Evolutionary conservation across 2,113 vertebrate genomes (phyloP), one percentile per base, ranked within the genome.

Genomic region (Zapus hudsonius): DNA sequence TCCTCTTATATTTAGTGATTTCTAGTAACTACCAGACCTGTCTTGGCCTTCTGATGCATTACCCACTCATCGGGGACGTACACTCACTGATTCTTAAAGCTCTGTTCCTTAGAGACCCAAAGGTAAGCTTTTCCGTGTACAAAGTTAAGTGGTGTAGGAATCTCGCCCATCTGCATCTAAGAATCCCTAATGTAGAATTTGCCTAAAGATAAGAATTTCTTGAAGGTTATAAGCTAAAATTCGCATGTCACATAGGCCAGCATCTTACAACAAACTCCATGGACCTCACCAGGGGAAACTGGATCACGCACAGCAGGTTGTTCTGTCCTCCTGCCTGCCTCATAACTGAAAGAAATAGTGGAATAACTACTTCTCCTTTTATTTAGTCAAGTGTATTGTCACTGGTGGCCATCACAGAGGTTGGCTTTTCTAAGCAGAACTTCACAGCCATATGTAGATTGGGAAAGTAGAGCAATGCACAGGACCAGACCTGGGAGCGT

Each of bases 1-100:
- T 1, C 96, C 38, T 98, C 61, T 96, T 29, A 96, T 96, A 96
- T 96, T 82, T 96, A 99, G 99, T 99, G 98, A 99, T 99, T 93
- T 99, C 99, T 86, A 99, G 99, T 98, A 99, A 99, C 98, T 99
- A 99, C 97, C 99, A 99, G 97, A 99, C 99, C 78, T 99, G 99
- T 96, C 98, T 99, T 89, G 99, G 99, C 94, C 98, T 99, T 85
- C 98, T 99, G 92, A 99, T 99, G 99, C 99, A 99, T 98, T 99
- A 99, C 93, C 99, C 99, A 82, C 98, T 98, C 55, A 98, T 99
- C 84, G 99, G 98, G 93, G 99, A 99, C 95, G 98, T 99, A 94
- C 99, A 99, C 84, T 98, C 99, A 83, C 98, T 99, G 95, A 99
- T 99, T 87, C 98, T 99, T 86, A 99, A 99, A 98, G 98, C 99